A percentile compares a stretch with the other conserved stretches of the same genome.
phyloP scores from a whole-genome alignment of 2,888 invertebrate genomes.

The Caenorhabditis doughertyi region DNA sequence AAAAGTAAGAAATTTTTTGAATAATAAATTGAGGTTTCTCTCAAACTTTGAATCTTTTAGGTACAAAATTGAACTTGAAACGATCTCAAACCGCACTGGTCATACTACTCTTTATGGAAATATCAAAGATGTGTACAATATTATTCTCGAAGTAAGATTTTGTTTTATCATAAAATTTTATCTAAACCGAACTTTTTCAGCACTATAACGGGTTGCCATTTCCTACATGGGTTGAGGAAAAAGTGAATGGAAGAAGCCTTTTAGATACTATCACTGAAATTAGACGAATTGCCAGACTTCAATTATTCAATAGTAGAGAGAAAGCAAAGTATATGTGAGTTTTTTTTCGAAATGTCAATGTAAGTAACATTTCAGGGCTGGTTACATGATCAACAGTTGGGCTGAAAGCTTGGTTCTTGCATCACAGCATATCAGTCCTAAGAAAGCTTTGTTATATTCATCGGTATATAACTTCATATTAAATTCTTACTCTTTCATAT shows the following conservation, averaged over 20 bases:
- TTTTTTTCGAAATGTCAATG: not conserved
- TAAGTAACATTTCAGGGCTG: constrained; percentile 42
- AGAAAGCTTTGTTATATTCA: constrained; percentile 59
- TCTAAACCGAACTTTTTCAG: constrained; percentile 4
- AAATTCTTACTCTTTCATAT: no score
- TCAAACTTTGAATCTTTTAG: constrained; percentile 18
- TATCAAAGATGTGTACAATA: constrained; percentile 65
- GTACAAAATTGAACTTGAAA: constrained; percentile 50
- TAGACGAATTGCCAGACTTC: constrained; percentile 55
- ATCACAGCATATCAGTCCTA: constrained; percentile 37
- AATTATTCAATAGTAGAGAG: constrained; percentile 56
- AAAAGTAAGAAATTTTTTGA: constrained; percentile 28
- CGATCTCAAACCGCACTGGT: constrained; percentile 45
- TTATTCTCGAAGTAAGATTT: constrained; percentile 51
- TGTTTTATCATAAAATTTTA: not conserved
- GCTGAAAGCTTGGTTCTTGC: constrained; percentile 46
- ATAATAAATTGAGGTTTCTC: no score
- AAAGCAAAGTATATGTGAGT: constrained; percentile 65
- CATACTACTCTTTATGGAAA: constrained; percentile 46
- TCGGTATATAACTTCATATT: no score
- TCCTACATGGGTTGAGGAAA: constrained; percentile 53
- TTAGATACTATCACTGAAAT: constrained; percentile 61
- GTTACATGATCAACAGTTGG: constrained; percentile 61
- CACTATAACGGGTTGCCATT: constrained; percentile 64
- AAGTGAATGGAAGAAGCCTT: constrained; percentile 40